Conservation (phyloP, 2,888 invertebrate species). For the Philhelius pedissequus region DNA sequence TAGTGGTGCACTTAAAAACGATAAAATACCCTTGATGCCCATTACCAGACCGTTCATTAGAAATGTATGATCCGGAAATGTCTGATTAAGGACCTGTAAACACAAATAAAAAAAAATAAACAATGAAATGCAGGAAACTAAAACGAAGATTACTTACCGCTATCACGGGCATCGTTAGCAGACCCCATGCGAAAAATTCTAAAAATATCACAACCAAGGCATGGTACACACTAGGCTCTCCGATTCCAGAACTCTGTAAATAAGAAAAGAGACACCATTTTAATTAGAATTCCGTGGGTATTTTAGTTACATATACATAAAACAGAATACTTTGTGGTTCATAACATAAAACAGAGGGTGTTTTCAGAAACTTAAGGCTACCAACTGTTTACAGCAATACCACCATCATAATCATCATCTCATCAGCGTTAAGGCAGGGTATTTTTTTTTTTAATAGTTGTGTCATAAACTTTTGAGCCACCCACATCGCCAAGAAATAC, state of each 20-base stretch:
- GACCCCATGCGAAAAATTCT: constrained; percentile 99
- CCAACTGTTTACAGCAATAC: not conserved
- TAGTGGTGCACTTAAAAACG: constrained; percentile 97
- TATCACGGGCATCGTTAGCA: constrained; percentile 98
- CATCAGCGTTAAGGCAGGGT: not conserved
- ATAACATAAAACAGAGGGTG: not conserved
- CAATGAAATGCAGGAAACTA: not conserved
- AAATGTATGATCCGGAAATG: constrained; percentile 99
- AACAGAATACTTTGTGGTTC: not conserved
- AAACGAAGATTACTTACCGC: constrained; percentile 73
- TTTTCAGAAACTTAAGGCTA: not conserved
- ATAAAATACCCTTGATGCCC: constrained; percentile 98
- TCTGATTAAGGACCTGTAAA: constrained; percentile 93
- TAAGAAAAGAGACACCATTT: constrained; percentile 70
- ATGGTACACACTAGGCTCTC: constrained; percentile 98
- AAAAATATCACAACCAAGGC: constrained; percentile 99
- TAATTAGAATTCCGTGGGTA: constrained; percentile 13
- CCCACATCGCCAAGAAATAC: not conserved
- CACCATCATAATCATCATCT: not conserved
- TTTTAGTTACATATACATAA: not conserved
- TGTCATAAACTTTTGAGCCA: not conserved
- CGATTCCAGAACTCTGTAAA: constrained; percentile 90
- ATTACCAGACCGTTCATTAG: constrained; percentile 99
- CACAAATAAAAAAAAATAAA: constrained; percentile 13
- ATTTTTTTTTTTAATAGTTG: not conserved